Base-by-base conservation (phyloP, 2,888 invertebrate genomes). In the Heteromurus nitidus region DNA sequence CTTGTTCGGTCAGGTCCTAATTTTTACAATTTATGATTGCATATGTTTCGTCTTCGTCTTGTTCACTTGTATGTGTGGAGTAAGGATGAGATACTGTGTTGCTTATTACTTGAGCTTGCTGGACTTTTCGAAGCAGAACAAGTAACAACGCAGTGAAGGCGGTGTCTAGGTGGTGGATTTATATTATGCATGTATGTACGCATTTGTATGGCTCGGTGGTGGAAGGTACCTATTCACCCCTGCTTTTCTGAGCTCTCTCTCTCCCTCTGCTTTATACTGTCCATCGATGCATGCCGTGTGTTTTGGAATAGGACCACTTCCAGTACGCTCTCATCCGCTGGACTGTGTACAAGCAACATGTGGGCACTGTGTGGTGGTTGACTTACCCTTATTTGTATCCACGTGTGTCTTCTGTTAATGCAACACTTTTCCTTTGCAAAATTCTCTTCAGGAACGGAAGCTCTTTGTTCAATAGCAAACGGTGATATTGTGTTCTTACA, bases 301-400 rank as follows among this genome's bases (percentile, higher is more conserved):
- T 77, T 77, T 77, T 77, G 69, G 58, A 77, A 60, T 69, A 77
- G 68, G 74, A 42, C 68, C 60, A 80, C 73, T 80, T 73, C 80
- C 80, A 80, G 74, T 74, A 67, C 68, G 73, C 77, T 77, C 58
- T 77, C 73, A 73, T 83, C 82, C 74, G 77, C 81, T 82, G 81
- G 85, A 84, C 82, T 80, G 82, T 81, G 85, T 85, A 76, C 84
- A 85, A 85, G 84, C 84, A 85, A 85, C 85, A 85, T 85, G 85
- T 84, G 83, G 80, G 81, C 13, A 55, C 84, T 82, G 79, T 18
- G 73, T 77, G 65, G 72, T 76, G 70, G 70, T 65, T 53, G 36
- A 18, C 62, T 53, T 42, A 50, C 53, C 69, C 69, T 67, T 36
- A 60, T 30, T 26, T n/a, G 22, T 55, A 62, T 42, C 77, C 77